Conservation (phyloP, 2,888 invertebrate genomes). For the Tetramorium bicarinatum region DNA sequence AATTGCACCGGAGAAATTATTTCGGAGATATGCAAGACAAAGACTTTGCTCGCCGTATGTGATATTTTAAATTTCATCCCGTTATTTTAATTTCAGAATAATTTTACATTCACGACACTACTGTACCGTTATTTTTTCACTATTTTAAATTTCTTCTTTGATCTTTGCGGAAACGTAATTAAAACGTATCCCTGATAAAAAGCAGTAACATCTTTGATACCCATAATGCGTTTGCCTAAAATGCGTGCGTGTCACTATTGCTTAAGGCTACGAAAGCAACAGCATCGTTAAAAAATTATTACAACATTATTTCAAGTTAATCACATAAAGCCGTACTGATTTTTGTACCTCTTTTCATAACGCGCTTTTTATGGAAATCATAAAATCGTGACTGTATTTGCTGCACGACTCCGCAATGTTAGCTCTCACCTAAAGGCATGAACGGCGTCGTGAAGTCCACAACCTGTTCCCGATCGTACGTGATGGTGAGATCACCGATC, state of each 20-base stretch:
- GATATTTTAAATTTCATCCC: not conserved
- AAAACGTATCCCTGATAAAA: not conserved
- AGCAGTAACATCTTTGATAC: not conserved
- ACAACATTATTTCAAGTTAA: conserved; percentile 1
- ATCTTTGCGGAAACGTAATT: not conserved
- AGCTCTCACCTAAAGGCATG: conserved; percentile 94
- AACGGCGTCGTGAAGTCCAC: conserved; percentile 95
- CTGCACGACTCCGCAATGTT: not conserved
- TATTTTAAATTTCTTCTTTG: not conserved
- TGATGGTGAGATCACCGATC: conserved; percentile 98
- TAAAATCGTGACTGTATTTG: not conserved
- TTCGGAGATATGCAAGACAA: conserved; percentile 18
- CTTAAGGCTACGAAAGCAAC: not conserved
- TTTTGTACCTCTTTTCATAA: not conserved
- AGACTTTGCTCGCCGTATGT: not conserved
- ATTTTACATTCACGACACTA: not conserved
- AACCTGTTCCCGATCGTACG: conserved; percentile 96
- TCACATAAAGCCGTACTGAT: not conserved
- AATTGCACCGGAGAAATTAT: conserved; percentile 41
- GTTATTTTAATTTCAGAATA: conserved; percentile 19
- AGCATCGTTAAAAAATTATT: not conserved
- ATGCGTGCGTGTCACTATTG: not conserved
- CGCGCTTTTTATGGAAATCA: conserved; percentile 5
- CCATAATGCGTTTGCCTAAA: not conserved
- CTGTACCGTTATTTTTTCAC: not conserved